A percentile compares a stretch with the other conserved stretches of the same genome.
phyloP scores from a whole-genome alignment of 2,888 invertebrate genomes.

The Panzeria rudis region DNA sequence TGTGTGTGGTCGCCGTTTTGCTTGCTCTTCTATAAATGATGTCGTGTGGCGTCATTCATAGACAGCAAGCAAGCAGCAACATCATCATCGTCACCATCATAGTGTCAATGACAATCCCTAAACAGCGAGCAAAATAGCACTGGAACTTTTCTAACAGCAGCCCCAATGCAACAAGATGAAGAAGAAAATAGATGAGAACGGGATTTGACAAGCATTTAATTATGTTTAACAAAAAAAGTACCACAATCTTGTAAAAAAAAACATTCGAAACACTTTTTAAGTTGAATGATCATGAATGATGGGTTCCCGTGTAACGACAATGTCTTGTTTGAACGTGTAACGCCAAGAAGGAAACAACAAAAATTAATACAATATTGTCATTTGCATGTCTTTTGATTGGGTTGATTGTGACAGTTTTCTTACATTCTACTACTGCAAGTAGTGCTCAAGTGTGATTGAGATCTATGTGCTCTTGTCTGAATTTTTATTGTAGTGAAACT shows the following conservation, averaged over 20 bases:
- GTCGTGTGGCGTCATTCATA: slow-evolving; percentile 74
- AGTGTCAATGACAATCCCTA: slow-evolving; percentile 71
- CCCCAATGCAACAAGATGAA: slow-evolving; percentile 1
- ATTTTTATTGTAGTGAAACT: slow-evolving; percentile 9
- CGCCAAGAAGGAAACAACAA: slow-evolving; percentile 16
- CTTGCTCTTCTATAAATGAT: slow-evolving; percentile 58
- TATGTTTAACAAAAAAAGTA: slow-evolving; percentile 61
- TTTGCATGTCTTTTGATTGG: slow-evolving; percentile 57
- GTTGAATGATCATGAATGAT: slow-evolving; percentile 69
- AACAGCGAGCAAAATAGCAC: slow-evolving; percentile 46
- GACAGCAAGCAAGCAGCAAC: slow-evolving; percentile 67
- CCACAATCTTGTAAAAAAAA: slow-evolving; percentile 16
- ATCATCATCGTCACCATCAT: slow-evolving; percentile 51
- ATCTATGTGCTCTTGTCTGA: slow-evolving; percentile 23
- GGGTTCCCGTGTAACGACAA: slow-evolving; percentile 61
- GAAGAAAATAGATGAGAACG: slow-evolving; percentile 74
- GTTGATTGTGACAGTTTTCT: slow-evolving; percentile 60
- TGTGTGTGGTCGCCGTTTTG: slow-evolving; percentile 69
- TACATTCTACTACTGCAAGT: slow-evolving; percentile 10
- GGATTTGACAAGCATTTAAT: slow-evolving; percentile 76
- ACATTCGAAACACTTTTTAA: slow-evolving; percentile 46
- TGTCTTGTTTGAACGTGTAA: slow-evolving; percentile 58
- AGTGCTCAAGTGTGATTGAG: slow-evolving; percentile 18
- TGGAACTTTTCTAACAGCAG: slow-evolving; percentile 50
- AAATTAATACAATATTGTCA: slow-evolving; percentile 36